A percentile compares a stretch with the other conserved stretches of the same genome.
These are phyloP conservation scores for Semotilus atromaculatus DNA, from an alignment of 2,797 vertebrate genomes.

Conservation along the genomic window DNA sequence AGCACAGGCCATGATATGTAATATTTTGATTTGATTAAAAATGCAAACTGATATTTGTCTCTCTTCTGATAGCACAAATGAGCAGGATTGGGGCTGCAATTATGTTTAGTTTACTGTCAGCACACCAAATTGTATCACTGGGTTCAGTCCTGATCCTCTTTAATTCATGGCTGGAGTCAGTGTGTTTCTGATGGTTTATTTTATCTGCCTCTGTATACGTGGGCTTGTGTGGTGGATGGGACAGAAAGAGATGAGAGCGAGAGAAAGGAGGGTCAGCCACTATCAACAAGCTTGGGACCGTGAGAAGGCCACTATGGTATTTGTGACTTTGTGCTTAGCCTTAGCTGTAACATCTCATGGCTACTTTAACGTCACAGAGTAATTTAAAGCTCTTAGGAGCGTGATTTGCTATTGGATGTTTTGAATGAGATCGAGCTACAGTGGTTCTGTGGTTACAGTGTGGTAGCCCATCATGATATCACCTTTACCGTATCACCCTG, in stretches of 20 bases:
- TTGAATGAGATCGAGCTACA: not conserved
- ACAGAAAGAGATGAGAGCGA: slow-evolving; percentile 45
- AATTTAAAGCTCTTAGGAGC: slow-evolving; percentile 26
- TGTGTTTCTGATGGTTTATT: slow-evolving; percentile 72
- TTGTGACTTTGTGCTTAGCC: slow-evolving; percentile 73
- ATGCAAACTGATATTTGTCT: not conserved
- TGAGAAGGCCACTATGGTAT: slow-evolving; percentile 78
- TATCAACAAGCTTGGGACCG: slow-evolving; percentile 78
- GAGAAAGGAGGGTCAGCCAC: slow-evolving; percentile 74
- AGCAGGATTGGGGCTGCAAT: slow-evolving; percentile 40
- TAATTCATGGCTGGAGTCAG: slow-evolving; percentile 66
- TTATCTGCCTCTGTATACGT: slow-evolving; percentile 70
- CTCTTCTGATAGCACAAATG: not conserved
- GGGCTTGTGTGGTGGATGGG: slow-evolving; percentile 56
- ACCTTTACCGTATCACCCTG: slow-evolving; percentile 11
- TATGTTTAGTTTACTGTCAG: slow-evolving; percentile 64
- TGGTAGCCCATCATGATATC: not conserved
- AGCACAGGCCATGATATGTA: slow-evolving; percentile 1
- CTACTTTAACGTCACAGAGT: slow-evolving; percentile 22
- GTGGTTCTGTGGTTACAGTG: not conserved
- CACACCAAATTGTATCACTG: slow-evolving; percentile 71
- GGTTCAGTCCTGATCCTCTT: slow-evolving; percentile 67
- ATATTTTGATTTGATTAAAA: slow-evolving; percentile 33
- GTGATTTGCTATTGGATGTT: not conserved
- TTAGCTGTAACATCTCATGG: slow-evolving; percentile 68